Conservation (phyloP, 2,797 vertebrate species). For the Mus caroli region DNA sequence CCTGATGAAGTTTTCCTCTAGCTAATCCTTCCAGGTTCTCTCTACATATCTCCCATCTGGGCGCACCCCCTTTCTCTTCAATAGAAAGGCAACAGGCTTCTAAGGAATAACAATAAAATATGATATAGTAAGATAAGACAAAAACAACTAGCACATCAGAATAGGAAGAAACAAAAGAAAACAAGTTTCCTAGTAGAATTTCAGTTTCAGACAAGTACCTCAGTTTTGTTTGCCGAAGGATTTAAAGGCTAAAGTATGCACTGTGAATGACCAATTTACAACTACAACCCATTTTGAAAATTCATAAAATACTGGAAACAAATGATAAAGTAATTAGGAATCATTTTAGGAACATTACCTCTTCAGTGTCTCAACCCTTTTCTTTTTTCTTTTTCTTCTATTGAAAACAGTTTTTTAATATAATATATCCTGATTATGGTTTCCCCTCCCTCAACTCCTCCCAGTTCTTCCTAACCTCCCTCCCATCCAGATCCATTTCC, state of each 20-base stretch:
- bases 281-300: not conserved
- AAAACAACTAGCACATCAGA: not conserved
- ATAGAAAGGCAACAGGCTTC: not conserved
- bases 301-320: not conserved
- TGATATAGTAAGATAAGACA: not conserved
- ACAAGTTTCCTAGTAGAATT: too few relatives aligned
- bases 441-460: not conserved
- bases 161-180: not conserved
- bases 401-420: not conserved
- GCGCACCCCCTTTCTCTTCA: not conserved
- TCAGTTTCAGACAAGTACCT: not conserved
- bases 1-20: not conserved
- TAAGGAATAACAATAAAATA: not conserved
- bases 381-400: not conserved
- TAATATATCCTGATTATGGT: not conserved
- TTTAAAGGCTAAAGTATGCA: not conserved
- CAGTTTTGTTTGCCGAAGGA: conserved; percentile 42
- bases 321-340: conserved; percentile 37
- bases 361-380: not conserved
- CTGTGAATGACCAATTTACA: not conserved
- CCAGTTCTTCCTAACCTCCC: not conserved
- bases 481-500: not conserved
- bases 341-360: conserved; percentile 30
- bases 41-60: not conserved
- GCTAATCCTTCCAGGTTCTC: not conserved